These are phyloP conservation scores for Steinernema scapterisci DNA, from an alignment of 2,888 invertebrate genomes.

Conservation along the genomic window DNA sequence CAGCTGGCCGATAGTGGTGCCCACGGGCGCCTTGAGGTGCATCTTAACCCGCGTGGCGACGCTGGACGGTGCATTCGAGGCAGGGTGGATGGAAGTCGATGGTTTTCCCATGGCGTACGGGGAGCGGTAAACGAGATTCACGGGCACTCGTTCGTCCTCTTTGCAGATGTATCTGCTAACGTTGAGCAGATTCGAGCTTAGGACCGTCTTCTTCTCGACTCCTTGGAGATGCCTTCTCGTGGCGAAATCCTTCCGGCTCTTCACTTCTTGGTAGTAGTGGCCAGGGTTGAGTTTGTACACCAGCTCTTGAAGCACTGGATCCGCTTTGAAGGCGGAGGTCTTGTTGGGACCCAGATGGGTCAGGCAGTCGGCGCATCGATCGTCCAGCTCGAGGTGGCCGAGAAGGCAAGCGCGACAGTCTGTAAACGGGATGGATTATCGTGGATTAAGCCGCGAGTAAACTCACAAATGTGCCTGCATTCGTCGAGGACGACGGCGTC, in stretches of 20 bases:
- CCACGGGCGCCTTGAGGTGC: constrained; percentile 2
- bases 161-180: neutral
- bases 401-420: constrained; percentile 29
- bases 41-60: constrained; percentile 8
- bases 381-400: constrained; percentile 7
- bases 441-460: neutral
- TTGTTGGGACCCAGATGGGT: constrained; percentile 17
- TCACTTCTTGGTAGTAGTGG: constrained; percentile 26
- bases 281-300: constrained; percentile 23
- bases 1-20: constrained; percentile 12
- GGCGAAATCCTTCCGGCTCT: constrained; percentile 1
- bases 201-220: neutral
- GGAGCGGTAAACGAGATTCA: constrained; percentile 16
- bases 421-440: neutral
- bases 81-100: neutral
- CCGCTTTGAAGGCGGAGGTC: constrained; percentile 1
- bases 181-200: neutral
- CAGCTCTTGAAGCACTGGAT: constrained; percentile 4
- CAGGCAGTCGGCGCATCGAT: constrained; percentile 25
- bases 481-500: constrained; percentile 24
- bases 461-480: constrained; percentile 24
- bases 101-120: constrained; percentile 8
- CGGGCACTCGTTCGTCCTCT: constrained; percentile 16
- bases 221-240: neutral
- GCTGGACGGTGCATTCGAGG: neutral